Percentiles rank a stretch among this genome's conserved stretches.
phyloP scores from a whole-genome alignment of 92 coral and sea anemone species.

The Diadumene lineata region DNA sequence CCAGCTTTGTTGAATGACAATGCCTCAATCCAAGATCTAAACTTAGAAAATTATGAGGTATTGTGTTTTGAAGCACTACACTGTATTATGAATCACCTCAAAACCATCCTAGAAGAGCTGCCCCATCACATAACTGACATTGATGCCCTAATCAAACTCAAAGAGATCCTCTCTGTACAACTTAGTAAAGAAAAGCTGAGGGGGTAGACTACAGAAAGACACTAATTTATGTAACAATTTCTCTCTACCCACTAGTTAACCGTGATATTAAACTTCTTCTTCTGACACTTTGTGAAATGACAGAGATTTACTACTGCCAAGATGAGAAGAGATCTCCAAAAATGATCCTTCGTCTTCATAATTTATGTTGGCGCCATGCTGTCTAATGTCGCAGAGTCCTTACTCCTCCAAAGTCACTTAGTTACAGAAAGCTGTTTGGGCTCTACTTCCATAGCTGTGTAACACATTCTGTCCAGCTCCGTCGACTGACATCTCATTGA shows the following conservation, averaged over 20 bases:
- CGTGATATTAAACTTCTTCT: slow-evolving; percentile 26
- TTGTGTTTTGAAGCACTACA: slow-evolving; percentile 42
- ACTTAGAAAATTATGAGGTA: slow-evolving; percentile 32
- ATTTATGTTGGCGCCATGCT: slow-evolving; percentile 64
- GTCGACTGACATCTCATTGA: slow-evolving; percentile 11
- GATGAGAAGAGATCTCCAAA: slow-evolving; percentile 50
- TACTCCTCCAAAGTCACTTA: slow-evolving; percentile 46
- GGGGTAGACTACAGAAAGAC: slow-evolving; percentile 42
- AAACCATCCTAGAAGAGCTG: slow-evolving; percentile 31
- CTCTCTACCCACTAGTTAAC: slow-evolving; percentile 8
- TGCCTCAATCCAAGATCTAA: slow-evolving; percentile 1
- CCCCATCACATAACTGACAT: slow-evolving; percentile 46
- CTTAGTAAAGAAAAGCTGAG: slow-evolving; percentile 38
- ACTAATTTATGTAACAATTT: slow-evolving; percentile 32
- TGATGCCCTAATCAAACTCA: slow-evolving; percentile 33
- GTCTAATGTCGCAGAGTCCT: slow-evolving; percentile 46
- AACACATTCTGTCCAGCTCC: slow-evolving; percentile 20
- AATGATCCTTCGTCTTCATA: slow-evolving; percentile 48
- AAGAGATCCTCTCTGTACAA: slow-evolving; percentile 38
- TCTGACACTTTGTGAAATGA: slow-evolving; percentile 37
- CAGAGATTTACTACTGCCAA: slow-evolving; percentile 32
- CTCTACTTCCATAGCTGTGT: slow-evolving; percentile 44
- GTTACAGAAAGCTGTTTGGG: slow-evolving; percentile 56
- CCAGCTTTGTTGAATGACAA: slow-evolving; percentile 25
- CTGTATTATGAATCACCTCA: slow-evolving; percentile 39